Base-by-base conservation (phyloP, 2,888 invertebrate genomes). In the Oeneis ivallda region DNA sequence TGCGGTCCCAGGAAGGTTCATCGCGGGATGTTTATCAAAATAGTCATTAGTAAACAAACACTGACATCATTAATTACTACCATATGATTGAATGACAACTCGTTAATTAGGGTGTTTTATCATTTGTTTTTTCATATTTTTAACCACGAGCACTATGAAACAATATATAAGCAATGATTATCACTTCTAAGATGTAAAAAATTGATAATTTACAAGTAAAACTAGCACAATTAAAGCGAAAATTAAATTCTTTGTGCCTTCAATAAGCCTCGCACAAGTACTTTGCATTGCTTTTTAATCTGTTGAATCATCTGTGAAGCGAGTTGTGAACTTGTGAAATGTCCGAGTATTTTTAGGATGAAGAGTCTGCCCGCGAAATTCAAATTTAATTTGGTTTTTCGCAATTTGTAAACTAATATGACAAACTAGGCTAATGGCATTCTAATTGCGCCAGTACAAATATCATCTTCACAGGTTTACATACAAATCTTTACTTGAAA, bases 71-170 rank as follows among this genome's bases (percentile, higher is more conserved):
- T 90, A 89, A 89, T 90, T 90, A 85, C 78, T 79, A 89, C 83
- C 89, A 87, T 88, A 87, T 87, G 89, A 89, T 87, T 87, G 84
- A 84, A 81, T 87, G 89, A 87, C 86, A 88, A 85, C 80, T 84
- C 76, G 83, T 82, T 85, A 85, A 73, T 76, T 76, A 77, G 73
- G 70, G 58, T 64, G 45, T 58, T 64, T 64, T 64, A 57, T 61
- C 45, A 53, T 67, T 59, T 66, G 49, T 60, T 65, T 62, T 65
- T 69, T 69, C 71, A 72, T 71, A 70, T 71, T 68, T 68, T 62
- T 39, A 64, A 68, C 57, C 53, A 57, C 57, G 49, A 62, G 19
- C 26, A 50, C 65, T 67, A 32, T 15, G 10, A 45, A 58, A 47
- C 6, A 5, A 8, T 13, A 19, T 17, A 41, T 17, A 41, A 56